Conservation (phyloP, 2,113 vertebrate genomes). For the Osmerus mordax region DNA sequence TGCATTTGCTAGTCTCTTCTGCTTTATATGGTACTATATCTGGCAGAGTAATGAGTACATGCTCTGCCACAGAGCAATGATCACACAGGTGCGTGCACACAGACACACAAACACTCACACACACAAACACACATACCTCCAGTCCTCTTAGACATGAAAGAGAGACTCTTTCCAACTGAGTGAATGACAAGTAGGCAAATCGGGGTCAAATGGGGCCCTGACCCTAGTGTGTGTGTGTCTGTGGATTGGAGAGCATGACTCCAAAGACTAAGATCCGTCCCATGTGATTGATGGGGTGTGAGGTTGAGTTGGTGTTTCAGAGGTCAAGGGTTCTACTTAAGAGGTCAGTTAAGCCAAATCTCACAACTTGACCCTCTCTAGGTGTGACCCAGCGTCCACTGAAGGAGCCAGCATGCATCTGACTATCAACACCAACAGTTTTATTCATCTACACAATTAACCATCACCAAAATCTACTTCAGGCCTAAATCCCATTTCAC, state of each 20-base stretch:
- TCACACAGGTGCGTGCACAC: too few relatives aligned
- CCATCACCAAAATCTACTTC: neutral
- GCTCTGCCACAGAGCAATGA: too few relatives aligned
- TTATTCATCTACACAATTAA: neutral
- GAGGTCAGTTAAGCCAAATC: constrained; percentile 45
- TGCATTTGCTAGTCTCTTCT: constrained; percentile 24
- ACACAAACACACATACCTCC: neutral
- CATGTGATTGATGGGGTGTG: constrained; percentile 63
- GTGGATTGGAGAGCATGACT: constrained; percentile 48
- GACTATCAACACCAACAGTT: too few relatives aligned
- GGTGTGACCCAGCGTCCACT: neutral
- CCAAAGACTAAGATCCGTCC: constrained; percentile 53
- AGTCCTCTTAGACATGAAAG: constrained; percentile 12
- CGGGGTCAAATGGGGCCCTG: constrained; percentile 57
- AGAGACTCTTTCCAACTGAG: constrained; percentile 44
- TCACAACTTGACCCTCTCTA: constrained; percentile 27
- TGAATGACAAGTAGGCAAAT: constrained; percentile 45
- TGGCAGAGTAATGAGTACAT: constrained; percentile 30
- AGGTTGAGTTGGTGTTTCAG: constrained; percentile 7
- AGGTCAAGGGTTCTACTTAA: constrained; percentile 43
- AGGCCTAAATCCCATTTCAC: neutral
- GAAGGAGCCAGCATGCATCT: too few relatives aligned
- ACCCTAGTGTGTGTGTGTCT: constrained; percentile 43
- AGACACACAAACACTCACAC: neutral
- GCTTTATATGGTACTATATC: constrained; percentile 32